A percentile compares a stretch with the other conserved stretches of the same genome.
phyloP scores from a whole-genome alignment of 2,888 invertebrate genomes.

The Pyralis farinalis region DNA sequence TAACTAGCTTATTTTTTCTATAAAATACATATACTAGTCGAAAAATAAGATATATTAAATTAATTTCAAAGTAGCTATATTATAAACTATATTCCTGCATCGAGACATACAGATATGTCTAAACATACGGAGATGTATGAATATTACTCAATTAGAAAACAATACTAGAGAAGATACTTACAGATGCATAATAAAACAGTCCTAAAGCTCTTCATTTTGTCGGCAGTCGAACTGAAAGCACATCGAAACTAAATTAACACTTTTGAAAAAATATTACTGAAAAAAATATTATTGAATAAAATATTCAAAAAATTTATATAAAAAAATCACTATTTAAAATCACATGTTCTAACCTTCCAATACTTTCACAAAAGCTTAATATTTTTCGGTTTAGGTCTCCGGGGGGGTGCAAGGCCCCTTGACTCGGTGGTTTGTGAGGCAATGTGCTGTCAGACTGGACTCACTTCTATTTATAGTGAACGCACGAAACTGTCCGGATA shows the following conservation, averaged over 20 bases:
- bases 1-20: too few relatives aligned
- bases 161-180: slow-evolving; percentile 48
- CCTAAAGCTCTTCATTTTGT: slow-evolving; percentile 57
- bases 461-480: slow-evolving; percentile 68
- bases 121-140: too few relatives aligned
- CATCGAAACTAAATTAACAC: slow-evolving; percentile 36
- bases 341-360: slow-evolving; percentile 54
- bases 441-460: slow-evolving; percentile 49
- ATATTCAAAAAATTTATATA: slow-evolving; percentile 5
- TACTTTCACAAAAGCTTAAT: slow-evolving; percentile 59
- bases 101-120: too few relatives aligned
- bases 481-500: slow-evolving; percentile 30
- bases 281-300: slow-evolving; percentile 13
- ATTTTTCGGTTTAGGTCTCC: slow-evolving; percentile 37
- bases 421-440: slow-evolving; percentile 51
- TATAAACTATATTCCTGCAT: too few relatives aligned
- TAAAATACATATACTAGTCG: too few relatives aligned
- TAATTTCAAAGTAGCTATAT: too few relatives aligned
- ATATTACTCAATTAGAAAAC: too few relatives aligned
- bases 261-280: slow-evolving; percentile 19
- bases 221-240: slow-evolving; percentile 71
- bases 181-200: slow-evolving; percentile 59
- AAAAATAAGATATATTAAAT: too few relatives aligned
- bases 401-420: slow-evolving; percentile 56
- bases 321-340: slow-evolving; percentile 18